Conservation (phyloP, 2,797 vertebrate species). For the Esox lucius region DNA sequence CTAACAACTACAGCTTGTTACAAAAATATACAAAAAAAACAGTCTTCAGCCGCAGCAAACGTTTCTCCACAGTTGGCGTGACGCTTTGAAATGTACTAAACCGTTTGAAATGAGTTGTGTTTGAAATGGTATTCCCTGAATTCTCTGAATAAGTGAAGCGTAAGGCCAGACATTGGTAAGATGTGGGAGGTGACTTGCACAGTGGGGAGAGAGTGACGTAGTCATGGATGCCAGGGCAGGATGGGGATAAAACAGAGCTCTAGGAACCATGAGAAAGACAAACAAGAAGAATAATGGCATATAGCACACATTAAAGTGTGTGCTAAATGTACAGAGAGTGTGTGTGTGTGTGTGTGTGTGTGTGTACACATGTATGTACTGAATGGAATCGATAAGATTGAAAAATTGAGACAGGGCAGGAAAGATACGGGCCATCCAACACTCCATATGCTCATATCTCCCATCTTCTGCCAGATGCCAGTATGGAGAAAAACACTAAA, state of each 20-base stretch:
- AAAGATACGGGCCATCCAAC: background rate
- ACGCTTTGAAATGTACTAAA: background rate
- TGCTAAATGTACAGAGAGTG: background rate
- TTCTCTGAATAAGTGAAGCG: background rate
- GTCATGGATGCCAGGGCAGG: background rate
- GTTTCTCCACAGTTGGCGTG: conserved; percentile 3
- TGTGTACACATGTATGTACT: background rate
- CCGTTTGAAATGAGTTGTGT: background rate
- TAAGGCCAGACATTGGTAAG: conserved; percentile 13
- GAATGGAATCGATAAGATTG: background rate
- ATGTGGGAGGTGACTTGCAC: background rate
- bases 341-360: background rate
- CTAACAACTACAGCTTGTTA: background rate
- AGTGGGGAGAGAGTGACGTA: too few species aligned
- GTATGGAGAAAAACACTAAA: conserved; percentile 38
- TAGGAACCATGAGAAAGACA: background rate
- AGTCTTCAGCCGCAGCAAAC: background rate
- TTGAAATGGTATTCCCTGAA: conserved; percentile 24
- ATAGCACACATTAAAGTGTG: background rate
- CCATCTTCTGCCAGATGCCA: background rate
- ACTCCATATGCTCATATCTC: background rate
- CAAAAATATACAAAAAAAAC: conserved; percentile 7
- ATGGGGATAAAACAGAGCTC: background rate
- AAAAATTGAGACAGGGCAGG: background rate
- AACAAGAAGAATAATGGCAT: background rate